Evolutionary conservation across 1,140 invertebrate genomes (phyloP), one percentile per base, ranked within the genome.

Genomic region (Carposina sasakii): DNA sequence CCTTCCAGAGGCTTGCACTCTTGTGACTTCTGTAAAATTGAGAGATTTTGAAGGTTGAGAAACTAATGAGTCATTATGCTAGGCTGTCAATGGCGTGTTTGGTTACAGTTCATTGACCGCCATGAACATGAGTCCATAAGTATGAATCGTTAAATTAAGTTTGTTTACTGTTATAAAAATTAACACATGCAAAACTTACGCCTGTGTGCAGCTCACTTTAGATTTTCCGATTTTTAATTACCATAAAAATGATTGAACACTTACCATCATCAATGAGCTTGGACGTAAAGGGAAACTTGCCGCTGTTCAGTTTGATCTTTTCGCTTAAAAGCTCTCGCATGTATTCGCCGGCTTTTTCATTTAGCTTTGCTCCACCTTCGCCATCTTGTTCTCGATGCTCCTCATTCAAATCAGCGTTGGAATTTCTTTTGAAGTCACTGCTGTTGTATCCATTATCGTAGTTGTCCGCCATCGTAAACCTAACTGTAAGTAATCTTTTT

Each of bases 281-380:
- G 13, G 87, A 81, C 3, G 91, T 90, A 59, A 92, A 89, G 3
- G 91, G 90, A 72, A 89, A 91, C 61, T 92, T 91, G 19, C 86
- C 76, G 15, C 86, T 76, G 64, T 93, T 92, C 48, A 94, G 81
- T 42, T 89, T 88, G 46, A 91, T 87, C 74, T 93, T 93, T 65
- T 94, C 93, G 33, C 89, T 89, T 30, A 94, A 71, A 13, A 94
- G 83, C 60, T 94, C 91, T 6, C 89, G 83, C 56, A 94, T 89
- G 62, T 94, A 94, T 79, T 94, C 92, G 31, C 87, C 90, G 62
- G 90, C 90, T 82, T 93, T 93, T 57, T 91, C 89, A 64, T 87
- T 86, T 41, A 86, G 53, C 65, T 81, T 76, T 9, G 75, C 58
- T 21, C 69, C 83, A 30, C 76, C 78, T 45, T 88, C 87, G 66